These are phyloP conservation scores for Mesorhabditis belari DNA, from an alignment of 2,888 invertebrate genomes.

Conservation along the genomic window DNA sequence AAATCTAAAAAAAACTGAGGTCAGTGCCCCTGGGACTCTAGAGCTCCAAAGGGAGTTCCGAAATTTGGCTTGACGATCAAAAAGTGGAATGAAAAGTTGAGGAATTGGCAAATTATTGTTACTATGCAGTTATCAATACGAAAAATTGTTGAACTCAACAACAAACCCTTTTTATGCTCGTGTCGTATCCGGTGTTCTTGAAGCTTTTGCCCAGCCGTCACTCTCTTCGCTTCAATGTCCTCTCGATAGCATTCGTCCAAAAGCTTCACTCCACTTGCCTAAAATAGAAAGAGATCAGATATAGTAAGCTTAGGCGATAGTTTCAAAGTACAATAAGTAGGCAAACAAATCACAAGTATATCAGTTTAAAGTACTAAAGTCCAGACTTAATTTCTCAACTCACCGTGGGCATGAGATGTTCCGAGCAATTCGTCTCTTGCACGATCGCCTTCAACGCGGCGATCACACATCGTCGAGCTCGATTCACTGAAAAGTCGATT, in stretches of 20 bases:
- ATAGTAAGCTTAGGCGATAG: background rate
- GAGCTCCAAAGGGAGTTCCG: too few relatives aligned
- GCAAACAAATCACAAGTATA: too few relatives aligned
- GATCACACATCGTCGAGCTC: conserved; percentile 38
- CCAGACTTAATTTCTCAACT: background rate
- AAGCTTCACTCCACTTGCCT: conserved; percentile 1
- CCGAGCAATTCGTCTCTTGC: conserved; percentile 15
- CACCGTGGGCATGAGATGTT: background rate
- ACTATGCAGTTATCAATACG: too few relatives aligned
- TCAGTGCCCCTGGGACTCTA: too few relatives aligned
- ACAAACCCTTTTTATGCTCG: background rate
- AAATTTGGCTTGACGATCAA: too few relatives aligned
- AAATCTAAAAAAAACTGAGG: too few relatives aligned
- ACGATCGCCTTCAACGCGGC: conserved; percentile 23
- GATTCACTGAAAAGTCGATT: conserved; percentile 41
- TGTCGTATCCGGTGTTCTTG: background rate
- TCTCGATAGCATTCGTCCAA: conserved; percentile 22
- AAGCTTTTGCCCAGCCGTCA: conserved; percentile 1
- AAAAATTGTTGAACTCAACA: background rate
- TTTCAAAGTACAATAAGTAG: conserved; percentile 1
- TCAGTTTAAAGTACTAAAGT: background rate
- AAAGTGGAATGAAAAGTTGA: too few relatives aligned
- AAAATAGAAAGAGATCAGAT: background rate
- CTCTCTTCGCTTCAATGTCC: conserved; percentile 9
- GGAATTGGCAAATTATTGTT: too few relatives aligned